phyloP scores from a whole-genome alignment of 2,113 vertebrate species.

The Bombycilla garrulus region DNA sequence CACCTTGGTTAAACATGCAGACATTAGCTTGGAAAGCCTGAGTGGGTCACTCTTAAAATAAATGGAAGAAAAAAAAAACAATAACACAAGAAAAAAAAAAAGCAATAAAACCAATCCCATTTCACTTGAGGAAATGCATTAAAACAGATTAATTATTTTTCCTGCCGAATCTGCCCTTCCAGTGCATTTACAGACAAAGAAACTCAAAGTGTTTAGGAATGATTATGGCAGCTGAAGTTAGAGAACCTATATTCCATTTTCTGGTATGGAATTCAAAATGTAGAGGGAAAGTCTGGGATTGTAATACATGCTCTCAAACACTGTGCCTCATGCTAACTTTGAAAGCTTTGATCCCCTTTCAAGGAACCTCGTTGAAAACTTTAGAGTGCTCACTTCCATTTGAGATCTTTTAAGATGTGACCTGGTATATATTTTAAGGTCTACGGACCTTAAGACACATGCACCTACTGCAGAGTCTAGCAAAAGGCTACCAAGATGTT shows the following conservation, averaged over 20 bases:
- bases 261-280: neutral
- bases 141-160: neutral
- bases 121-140: neutral
- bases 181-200: neutral
- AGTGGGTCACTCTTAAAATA: neutral
- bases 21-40: neutral
- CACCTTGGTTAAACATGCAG: neutral
- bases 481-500: neutral
- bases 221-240: neutral
- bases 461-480: neutral
- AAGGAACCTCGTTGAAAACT: neutral
- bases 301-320: neutral
- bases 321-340: neutral
- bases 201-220: neutral
- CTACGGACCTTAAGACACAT: accelerated
- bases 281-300: neutral
- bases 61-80: neutral
- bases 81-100: too few relatives aligned
- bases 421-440: neutral
- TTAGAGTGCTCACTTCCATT: neutral
- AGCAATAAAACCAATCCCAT: neutral
- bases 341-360: neutral
- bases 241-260: neutral
- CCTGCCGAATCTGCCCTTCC: neutral
- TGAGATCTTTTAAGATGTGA: neutral